Evolutionary conservation across 1,140 invertebrate genomes (phyloP).

Genomic region (Drosophila sproati): DNA sequence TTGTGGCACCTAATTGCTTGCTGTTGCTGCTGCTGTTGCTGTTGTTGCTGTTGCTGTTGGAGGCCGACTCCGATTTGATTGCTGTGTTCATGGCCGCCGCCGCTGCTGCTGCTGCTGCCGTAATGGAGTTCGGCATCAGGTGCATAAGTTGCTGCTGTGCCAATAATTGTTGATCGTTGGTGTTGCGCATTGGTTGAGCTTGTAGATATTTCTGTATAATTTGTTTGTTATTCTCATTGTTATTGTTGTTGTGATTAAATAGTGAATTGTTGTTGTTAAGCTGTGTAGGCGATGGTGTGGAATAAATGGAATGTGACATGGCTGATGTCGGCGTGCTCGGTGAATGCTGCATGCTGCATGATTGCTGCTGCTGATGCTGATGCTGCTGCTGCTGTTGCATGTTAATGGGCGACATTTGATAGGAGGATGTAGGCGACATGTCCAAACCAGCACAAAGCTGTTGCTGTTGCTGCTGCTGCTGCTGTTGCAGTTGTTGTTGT

Average conservation of each 20-base stretch:
- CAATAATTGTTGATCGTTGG: conserved; percentile 58
- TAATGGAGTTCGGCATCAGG: conserved; percentile 66
- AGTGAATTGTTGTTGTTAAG: conserved; percentile 67
- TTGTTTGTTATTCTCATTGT: conserved; percentile 74
- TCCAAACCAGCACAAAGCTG: conserved; percentile 61
- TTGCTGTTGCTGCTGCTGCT: conserved; percentile 48
- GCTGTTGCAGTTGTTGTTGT: conserved; percentile 55
- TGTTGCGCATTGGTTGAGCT: conserved; percentile 66
- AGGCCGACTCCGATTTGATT: conserved; percentile 63
- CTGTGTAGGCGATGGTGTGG: conserved; percentile 69
- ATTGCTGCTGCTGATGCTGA: conserved; percentile 54
- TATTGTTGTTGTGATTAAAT: conserved; percentile 65
- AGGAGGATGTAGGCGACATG: conserved; percentile 68
- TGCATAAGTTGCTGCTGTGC: conserved; percentile 57
- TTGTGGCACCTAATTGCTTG: conserved; percentile 42
- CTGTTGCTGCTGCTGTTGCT: conserved; percentile 35
- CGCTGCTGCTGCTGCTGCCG: conserved; percentile 61
- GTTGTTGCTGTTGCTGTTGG: conserved; percentile 42
- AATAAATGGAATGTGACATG: conserved; percentile 63
- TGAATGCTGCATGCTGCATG: conserved; percentile 70
- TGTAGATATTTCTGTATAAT: conserved; percentile 82
- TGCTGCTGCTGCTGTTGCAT: conserved; percentile 68
- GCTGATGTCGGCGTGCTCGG: conserved; percentile 63
- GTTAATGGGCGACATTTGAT: conserved; percentile 74
- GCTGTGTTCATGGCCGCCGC: conserved; percentile 48